Evolutionary conservation across 2,888 invertebrate species (phyloP).

Genomic region (Megamerina dolium): DNA sequence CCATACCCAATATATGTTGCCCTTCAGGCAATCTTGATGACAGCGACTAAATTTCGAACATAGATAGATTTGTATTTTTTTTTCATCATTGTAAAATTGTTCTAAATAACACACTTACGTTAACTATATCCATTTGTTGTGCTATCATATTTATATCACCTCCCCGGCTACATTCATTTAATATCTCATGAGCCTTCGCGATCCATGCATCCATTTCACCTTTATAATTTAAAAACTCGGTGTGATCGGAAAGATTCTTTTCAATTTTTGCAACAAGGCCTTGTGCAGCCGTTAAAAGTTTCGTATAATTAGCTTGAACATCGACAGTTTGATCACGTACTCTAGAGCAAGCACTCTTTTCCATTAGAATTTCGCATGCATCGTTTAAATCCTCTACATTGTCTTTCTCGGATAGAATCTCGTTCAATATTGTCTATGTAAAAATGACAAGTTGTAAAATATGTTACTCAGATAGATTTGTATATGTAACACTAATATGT

Average conservation of each 20-base stretch:
- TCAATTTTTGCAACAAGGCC: constrained; percentile 78
- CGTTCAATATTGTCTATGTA: constrained; percentile 59
- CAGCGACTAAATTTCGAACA: constrained; percentile 29
- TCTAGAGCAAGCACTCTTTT: constrained; percentile 76
- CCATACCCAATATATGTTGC: constrained; percentile 73
- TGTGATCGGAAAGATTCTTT: constrained; percentile 84
- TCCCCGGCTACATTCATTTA: constrained; percentile 75
- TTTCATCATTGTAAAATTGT: not conserved
- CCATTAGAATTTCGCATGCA: constrained; percentile 79
- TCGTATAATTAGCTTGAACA: constrained; percentile 75
- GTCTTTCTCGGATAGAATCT: constrained; percentile 70
- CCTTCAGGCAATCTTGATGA: constrained; percentile 71
- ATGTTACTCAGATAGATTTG: no score
- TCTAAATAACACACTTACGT: constrained; percentile 52
- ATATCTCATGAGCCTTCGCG: constrained; percentile 69
- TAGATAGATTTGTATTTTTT: not conserved
- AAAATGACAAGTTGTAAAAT: not conserved
- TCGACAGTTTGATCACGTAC: constrained; percentile 82
- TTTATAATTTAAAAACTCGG: constrained; percentile 82
- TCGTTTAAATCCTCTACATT: constrained; percentile 80
- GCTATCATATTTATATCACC: constrained; percentile 72
- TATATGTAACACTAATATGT: no score
- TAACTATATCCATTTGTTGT: constrained; percentile 74
- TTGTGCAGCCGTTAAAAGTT: constrained; percentile 71
- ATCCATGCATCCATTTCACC: constrained; percentile 80